Evolutionary conservation across 1,140 invertebrate species (phyloP), one percentile per base, ranked within the genome.

Genomic region (Lethocerus indicus): DNA sequence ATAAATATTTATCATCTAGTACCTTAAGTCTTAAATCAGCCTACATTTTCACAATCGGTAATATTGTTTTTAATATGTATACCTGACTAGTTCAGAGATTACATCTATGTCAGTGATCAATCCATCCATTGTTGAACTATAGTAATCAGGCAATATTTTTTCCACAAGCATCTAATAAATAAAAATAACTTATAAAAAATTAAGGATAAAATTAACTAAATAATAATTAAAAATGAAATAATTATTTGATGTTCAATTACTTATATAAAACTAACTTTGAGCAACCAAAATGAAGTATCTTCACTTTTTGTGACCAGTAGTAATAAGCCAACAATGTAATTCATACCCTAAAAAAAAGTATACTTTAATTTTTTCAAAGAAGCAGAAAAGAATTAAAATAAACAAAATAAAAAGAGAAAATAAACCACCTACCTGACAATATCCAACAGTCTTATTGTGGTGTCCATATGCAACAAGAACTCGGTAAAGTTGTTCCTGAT

Each of bases 201-300:
- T 16, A 36, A 3, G 35, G 35, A 3, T 3, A 36, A n/a, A n/a
- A 32, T 32, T 32, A n/a, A 32, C 29, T 9, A 7, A 32, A 32
- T 32, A 32, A 32, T 9, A 32, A n/a, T n/a, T 32, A 7, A 7
- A 9, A 9, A 32, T 32, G n/a, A 9, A 32, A 9, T 32, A 32
- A 32, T 32, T 32, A 32, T 32, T 32, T 32, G 9, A n/a, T n/a
- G 9, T 32, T 32, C n/a, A n/a, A n/a, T n/a, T n/a, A n/a, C 1
- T 16, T 39, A 39, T 24, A 42, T 3, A 42, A n/a, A 16, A 1
- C 6, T 44, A 23, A 79, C 74, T 68, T 88, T 87, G 12, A 93
- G 63, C 45, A 94, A 67, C 90, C 90, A 94, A 69, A 93, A 94
- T 28, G 86, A 79, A 54, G 75, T 80, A 63, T 93, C 87, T 68